Conservation (phyloP, 2,797 vertebrate species). For the Natrix natrix region DNA sequence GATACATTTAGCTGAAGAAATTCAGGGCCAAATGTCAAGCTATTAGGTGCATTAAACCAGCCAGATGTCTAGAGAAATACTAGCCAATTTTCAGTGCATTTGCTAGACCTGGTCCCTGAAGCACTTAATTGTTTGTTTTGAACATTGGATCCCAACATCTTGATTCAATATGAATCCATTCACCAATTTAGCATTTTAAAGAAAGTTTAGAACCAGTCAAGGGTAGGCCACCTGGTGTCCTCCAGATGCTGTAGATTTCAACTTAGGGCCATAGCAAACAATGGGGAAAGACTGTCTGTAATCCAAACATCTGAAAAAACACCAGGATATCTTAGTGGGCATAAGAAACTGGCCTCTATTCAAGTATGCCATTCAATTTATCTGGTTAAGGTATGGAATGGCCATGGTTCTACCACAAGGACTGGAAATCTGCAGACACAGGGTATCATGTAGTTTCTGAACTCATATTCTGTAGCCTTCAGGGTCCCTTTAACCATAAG, state of each 20-base stretch:
- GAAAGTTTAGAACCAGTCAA: neutral
- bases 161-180: neutral
- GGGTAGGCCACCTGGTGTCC: neutral
- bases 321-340: neutral
- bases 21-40: neutral
- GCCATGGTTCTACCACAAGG: neutral
- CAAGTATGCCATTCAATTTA: neutral
- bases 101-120: neutral
- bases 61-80: neutral
- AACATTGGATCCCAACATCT: neutral
- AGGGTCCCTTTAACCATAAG: neutral
- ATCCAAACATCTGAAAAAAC: neutral
- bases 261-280: neutral
- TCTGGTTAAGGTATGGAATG: neutral
- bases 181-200: neutral
- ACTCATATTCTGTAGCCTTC: neutral
- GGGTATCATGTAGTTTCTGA: neutral
- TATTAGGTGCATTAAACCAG: neutral
- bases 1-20: constrained; percentile 5
- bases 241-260: neutral
- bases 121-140: neutral
- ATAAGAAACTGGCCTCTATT: neutral
- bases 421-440: neutral
- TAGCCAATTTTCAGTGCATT: neutral
- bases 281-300: neutral